Conservation (phyloP, 2,113 vertebrate species). For the Lamprotornis superbus region DNA sequence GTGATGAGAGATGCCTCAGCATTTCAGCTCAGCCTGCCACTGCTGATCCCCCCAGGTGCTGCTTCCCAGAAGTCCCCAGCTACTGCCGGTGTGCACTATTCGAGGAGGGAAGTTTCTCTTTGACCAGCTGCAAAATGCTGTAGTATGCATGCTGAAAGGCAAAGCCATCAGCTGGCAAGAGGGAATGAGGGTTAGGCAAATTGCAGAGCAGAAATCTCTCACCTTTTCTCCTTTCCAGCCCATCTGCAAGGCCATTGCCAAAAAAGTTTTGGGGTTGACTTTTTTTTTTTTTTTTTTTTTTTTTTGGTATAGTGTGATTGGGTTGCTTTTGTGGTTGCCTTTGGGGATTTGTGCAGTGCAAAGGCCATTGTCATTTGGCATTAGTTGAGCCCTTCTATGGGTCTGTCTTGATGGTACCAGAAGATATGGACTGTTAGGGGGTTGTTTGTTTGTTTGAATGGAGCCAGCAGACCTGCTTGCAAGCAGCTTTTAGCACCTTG, state of each 20-base stretch:
- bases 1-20: slow-evolving; percentile 11
- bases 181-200: not conserved
- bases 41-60: not conserved
- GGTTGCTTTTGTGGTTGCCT: not conserved
- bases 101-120: not conserved
- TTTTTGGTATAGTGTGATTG: not conserved
- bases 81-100: not conserved
- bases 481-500: not conserved
- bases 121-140: not conserved
- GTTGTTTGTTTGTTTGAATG: not conserved
- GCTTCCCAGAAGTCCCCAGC: slow-evolving; percentile 2
- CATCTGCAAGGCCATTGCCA: not conserved
- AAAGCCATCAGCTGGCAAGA: not conserved
- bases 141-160: not conserved
- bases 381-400: not conserved
- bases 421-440: not conserved
- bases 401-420: not conserved
- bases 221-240: not conserved
- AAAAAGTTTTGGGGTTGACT: not conserved
- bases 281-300: fast-evolving
- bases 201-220: not conserved
- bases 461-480: not conserved
- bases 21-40: not conserved
- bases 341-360: not conserved
- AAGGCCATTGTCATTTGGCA: not conserved